Base-by-base conservation (phyloP, 2,113 vertebrate genomes). In the Eudyptes chrysolophus region DNA sequence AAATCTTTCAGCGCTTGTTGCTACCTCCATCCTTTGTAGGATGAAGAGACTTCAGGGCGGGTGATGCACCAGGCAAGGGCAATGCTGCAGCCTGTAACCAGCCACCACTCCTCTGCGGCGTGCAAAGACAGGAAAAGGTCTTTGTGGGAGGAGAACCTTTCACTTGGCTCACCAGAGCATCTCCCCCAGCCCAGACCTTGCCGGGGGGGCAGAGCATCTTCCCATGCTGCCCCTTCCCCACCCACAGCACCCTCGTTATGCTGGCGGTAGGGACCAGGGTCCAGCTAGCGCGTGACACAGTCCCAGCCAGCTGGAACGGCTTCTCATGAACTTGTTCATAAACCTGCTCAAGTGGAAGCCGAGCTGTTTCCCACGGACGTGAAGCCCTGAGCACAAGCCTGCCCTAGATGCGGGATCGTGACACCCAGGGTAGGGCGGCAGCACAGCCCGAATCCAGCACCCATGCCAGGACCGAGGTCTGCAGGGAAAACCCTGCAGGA, bases 301-400 rank as follows among this genome's bases (percentile, higher is more conserved):
- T 4, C 55, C 58, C 14, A 2, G 79, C 62, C 92, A 90, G 84
- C 92, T 87, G 93, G 85, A 96, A 66, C 4, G 3, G 68, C 58
- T 79, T 46, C 89, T 42, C 26, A 7, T 48, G 6, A 42, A 32
- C 68, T 84, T 60, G 38, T 66, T 49, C 66, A 61, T 13, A 51
- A 81, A 80, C 38, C 82, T 83, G 71, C 85, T 92, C 62, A 54
- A 69, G 87, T 58, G 92, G 83, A 94, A 97, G 90, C 71, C 1
- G 2, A 92, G 65, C 87, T 57, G 57, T 40, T 97, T 94, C 70
- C 61, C 89, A 46, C 0, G 6, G 72, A 89, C 0, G 0, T 19
- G 30, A 85, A 88, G 44, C 82, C 55, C 29, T 30, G 22, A 81
- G 76, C 68, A 83, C 20, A 74, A 7, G 16, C 32, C 75, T 92